A percentile compares a stretch with the other conserved stretches of the same genome.
phyloP scores from a whole-genome alignment of 2,888 invertebrate species.

The Drosophila formosana region DNA sequence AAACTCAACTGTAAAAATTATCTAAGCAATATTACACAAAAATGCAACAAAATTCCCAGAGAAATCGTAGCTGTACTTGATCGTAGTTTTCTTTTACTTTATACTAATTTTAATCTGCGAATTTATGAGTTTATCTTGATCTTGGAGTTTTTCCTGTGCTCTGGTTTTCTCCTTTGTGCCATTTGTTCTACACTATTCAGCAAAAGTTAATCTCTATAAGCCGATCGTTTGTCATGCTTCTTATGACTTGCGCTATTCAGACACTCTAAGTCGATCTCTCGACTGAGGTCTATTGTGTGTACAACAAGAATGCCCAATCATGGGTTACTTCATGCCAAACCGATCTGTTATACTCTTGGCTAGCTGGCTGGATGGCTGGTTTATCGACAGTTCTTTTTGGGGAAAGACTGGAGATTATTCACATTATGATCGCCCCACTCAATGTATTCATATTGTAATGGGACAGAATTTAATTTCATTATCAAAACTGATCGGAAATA shows the following conservation, averaged over 20 bases:
- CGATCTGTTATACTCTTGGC: constrained; percentile 12
- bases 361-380: background rate
- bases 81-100: background rate
- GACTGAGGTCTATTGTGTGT: constrained; percentile 42
- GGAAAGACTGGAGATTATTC: constrained; percentile 31
- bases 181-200: constrained; percentile 26
- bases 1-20: background rate
- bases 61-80: constrained; percentile 15
- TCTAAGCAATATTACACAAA: background rate
- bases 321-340: constrained; percentile 22
- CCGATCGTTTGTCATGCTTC: constrained; percentile 57
- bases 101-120: constrained; percentile 34
- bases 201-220: constrained; percentile 49
- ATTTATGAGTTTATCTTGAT: constrained; percentile 43
- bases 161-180: constrained; percentile 14
- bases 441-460: constrained; percentile 52
- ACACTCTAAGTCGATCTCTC: constrained; percentile 1
- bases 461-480: constrained; percentile 50
- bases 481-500: constrained; percentile 34
- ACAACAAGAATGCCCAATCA: constrained; percentile 48
- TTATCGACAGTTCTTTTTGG: constrained; percentile 11
- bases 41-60: background rate
- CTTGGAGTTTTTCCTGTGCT: constrained; percentile 10
- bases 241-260: constrained; percentile 28
- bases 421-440: constrained; percentile 32